Evolutionary conservation across 2,888 invertebrate species (phyloP).

Genomic region (Euproctis similis): DNA sequence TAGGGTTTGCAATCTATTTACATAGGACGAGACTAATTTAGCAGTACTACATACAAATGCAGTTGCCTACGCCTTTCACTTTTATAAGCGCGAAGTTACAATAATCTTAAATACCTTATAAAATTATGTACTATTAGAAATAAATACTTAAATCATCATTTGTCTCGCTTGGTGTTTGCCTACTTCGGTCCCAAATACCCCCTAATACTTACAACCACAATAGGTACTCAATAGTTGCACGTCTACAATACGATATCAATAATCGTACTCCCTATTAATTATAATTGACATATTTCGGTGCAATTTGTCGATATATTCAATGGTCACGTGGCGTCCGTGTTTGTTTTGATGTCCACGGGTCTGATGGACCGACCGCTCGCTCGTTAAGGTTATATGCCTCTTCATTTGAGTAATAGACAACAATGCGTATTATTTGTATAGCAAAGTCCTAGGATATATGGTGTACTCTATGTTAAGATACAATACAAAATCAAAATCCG

Average conservation of each 20-base stretch:
- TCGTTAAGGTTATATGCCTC: slow-evolving; percentile 38
- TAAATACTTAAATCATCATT: too few relatives aligned
- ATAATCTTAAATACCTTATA: too few relatives aligned
- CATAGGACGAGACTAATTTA: too few relatives aligned
- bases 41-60: too few relatives aligned
- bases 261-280: slow-evolving; percentile 64
- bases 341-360: slow-evolving; percentile 69
- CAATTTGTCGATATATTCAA: slow-evolving; percentile 58
- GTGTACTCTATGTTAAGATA: too few relatives aligned
- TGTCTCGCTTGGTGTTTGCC: slow-evolving; percentile 3
- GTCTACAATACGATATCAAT: slow-evolving; percentile 34
- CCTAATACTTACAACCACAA: slow-evolving; percentile 20
- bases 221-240: slow-evolving; percentile 18
- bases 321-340: slow-evolving; percentile 59
- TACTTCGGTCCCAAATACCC: slow-evolving; percentile 12
- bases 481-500: too few relatives aligned
- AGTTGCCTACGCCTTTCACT: too few relatives aligned
- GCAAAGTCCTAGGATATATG: too few relatives aligned
- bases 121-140: too few relatives aligned
- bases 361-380: slow-evolving; percentile 38
- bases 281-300: slow-evolving; percentile 73
- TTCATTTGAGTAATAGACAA: slow-evolving; percentile 21
- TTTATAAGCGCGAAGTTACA: too few relatives aligned
- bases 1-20: too few relatives aligned
- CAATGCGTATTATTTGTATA: too few relatives aligned